These are phyloP conservation scores for Athene cunicularia DNA, from an alignment of 2,113 vertebrate genomes.

Conservation along the genomic window DNA sequence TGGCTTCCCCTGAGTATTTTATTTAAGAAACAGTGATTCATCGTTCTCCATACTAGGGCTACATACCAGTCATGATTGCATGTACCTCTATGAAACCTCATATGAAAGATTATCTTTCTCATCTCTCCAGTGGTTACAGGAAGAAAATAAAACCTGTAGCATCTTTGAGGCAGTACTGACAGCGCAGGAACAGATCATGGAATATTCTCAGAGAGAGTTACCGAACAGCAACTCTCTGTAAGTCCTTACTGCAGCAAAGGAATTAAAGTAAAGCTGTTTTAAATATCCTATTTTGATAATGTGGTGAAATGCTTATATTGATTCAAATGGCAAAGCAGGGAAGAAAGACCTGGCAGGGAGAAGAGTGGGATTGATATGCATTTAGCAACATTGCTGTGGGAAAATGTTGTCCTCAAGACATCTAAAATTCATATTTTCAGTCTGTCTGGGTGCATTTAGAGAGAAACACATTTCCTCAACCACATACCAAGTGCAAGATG, in stretches of 20 bases:
- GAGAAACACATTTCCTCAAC: not conserved
- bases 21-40: not conserved
- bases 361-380: not conserved
- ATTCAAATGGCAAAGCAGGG: not conserved
- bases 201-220: not conserved
- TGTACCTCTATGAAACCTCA: accelerated
- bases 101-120: not conserved
- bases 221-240: not conserved
- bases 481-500: accelerated
- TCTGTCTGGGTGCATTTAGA: not conserved
- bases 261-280: not conserved
- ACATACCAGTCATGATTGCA: not conserved
- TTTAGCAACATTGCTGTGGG: not conserved
- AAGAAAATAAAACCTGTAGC: conserved; percentile 20
- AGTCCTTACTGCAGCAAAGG: not conserved
- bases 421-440: not conserved
- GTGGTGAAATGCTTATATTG: not conserved
- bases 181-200: not conserved
- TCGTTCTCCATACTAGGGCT: not conserved
- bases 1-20: not conserved
- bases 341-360: not conserved
- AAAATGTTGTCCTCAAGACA: not conserved
- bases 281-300: not conserved
- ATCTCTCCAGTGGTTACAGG: not conserved
- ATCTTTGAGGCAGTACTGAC: not conserved